Evolutionary conservation across 2,888 invertebrate genomes (phyloP).

Genomic region (Rosalia funebris): DNA sequence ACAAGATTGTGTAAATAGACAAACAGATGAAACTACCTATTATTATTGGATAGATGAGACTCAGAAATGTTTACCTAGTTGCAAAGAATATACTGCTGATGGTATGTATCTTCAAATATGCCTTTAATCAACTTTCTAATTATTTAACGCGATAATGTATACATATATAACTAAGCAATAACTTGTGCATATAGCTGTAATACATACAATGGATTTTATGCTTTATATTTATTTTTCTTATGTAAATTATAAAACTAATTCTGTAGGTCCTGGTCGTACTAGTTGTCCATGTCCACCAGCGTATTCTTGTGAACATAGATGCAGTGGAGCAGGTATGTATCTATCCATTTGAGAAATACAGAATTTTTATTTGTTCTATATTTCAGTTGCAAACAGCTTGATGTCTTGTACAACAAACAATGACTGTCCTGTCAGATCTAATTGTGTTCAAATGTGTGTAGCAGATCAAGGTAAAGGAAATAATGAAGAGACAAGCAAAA

Average conservation of each 20-base stretch:
- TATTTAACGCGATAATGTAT: no score
- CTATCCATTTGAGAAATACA: neutral
- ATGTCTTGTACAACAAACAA: slow-evolving; percentile 1
- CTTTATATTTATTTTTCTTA: no score
- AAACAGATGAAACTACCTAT: slow-evolving; percentile 21
- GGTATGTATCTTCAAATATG: slow-evolving; percentile 27
- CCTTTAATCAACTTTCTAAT: no score
- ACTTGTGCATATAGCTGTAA: no score
- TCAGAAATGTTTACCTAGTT: slow-evolving; percentile 33
- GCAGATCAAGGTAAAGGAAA: slow-evolving; percentile 8
- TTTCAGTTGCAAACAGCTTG: slow-evolving; percentile 1
- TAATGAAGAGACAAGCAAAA: neutral
- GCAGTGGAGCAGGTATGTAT: slow-evolving; percentile 46
- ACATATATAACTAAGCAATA: no score
- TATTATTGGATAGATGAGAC: slow-evolving; percentile 34
- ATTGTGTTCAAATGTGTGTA: slow-evolving; percentile 29
- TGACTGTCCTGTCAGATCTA: slow-evolving; percentile 28
- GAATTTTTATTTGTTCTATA: neutral
- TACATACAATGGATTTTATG: no score
- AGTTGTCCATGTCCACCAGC: slow-evolving; percentile 56
- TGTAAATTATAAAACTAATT: no score
- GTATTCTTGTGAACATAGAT: slow-evolving; percentile 49
- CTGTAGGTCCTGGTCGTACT: slow-evolving; percentile 1
- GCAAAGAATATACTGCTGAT: slow-evolving; percentile 28
- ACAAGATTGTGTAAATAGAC: slow-evolving; percentile 40